phyloP scores from a whole-genome alignment of 2,888 invertebrate species.

The Parnassius smintheus region DNA sequence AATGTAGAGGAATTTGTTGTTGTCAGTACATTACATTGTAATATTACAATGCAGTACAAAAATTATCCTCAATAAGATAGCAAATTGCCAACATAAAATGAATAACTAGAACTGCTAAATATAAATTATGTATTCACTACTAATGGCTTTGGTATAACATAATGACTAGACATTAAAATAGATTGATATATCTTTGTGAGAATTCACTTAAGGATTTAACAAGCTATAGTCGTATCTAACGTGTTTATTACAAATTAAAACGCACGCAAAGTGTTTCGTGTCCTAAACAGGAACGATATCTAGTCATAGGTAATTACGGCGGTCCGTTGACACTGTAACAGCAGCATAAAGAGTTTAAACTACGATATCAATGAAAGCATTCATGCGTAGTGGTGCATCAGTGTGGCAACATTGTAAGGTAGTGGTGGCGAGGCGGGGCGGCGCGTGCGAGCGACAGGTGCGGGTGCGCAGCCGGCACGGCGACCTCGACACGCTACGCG shows the following conservation, averaged over 20 bases:
- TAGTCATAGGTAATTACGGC: neutral
- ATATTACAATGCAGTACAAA: too few relatives aligned
- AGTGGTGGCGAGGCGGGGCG: slow-evolving; percentile 32
- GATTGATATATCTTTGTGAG: neutral
- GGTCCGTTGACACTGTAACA: slow-evolving; percentile 2
- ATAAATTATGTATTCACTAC: too few relatives aligned
- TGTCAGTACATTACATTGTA: too few relatives aligned
- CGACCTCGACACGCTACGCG: slow-evolving; percentile 53
- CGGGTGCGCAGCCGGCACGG: slow-evolving; percentile 60
- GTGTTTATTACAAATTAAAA: neutral
- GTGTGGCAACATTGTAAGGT: slow-evolving; percentile 32
- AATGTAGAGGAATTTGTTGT: too few relatives aligned
- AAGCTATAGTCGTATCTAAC: too few relatives aligned
- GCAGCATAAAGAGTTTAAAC: slow-evolving; percentile 6
- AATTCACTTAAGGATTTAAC: too few relatives aligned
- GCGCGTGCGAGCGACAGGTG: slow-evolving; percentile 63
- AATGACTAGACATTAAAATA: neutral
- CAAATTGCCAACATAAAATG: too few relatives aligned
- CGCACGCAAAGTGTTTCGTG: neutral
- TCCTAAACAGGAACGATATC: neutral
- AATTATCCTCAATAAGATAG: too few relatives aligned
- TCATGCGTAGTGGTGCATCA: slow-evolving; percentile 32
- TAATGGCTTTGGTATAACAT: neutral
- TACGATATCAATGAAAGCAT: slow-evolving; percentile 40
- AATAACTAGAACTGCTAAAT: too few relatives aligned